Evolutionary conservation across 1,140 invertebrate species (phyloP).

Genomic region (Alviniconcha marisindica): DNA sequence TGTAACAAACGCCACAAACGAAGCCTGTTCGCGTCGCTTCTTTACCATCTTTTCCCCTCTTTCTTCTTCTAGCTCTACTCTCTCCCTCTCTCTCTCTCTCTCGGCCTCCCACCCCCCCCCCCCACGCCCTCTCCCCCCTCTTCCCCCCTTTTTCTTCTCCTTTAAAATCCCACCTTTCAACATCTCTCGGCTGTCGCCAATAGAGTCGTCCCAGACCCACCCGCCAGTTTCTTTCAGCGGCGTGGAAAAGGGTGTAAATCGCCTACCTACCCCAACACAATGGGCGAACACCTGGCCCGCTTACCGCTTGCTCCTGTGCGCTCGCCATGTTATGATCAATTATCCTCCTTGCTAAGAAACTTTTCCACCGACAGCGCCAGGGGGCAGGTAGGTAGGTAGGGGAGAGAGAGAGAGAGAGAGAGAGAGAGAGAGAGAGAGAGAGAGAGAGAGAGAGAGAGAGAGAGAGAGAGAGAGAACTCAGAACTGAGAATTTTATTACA

Average conservation of each 20-base stretch:
- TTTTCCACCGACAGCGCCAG: background rate
- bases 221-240: background rate
- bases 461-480: background rate
- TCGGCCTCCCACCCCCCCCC: background rate
- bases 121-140: background rate
- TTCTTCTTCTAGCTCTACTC: too few relatives aligned
- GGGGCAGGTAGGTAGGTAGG: background rate
- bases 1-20: too few relatives aligned
- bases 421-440: background rate
- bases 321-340: constrained; percentile 24
- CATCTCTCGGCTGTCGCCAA: background rate
- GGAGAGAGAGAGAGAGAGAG: background rate
- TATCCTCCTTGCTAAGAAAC: constrained; percentile 2
- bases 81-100: background rate
- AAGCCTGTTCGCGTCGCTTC: too few relatives aligned
- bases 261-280: constrained; percentile 25
- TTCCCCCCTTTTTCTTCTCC: background rate
- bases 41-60: too few relatives aligned
- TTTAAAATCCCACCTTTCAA: background rate
- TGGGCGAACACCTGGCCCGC: constrained; percentile 10
- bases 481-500: too few relatives aligned
- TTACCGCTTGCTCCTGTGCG: background rate
- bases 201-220: background rate
- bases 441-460: background rate
- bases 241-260: constrained; percentile 27